Conservation (phyloP, 2,113 vertebrate genomes). For the Passer domesticus region DNA sequence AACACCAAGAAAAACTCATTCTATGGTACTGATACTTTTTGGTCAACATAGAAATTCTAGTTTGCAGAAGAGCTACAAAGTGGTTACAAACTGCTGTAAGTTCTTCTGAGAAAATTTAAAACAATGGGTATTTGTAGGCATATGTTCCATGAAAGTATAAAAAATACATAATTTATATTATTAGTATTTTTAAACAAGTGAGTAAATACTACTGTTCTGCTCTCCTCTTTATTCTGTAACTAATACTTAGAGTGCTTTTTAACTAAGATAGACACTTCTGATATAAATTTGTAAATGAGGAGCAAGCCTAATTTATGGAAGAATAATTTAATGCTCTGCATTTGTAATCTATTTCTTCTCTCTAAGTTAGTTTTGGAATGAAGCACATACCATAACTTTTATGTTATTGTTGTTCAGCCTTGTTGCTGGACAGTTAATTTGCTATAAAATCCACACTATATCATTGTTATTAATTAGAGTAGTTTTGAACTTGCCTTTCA, state of each 20-base stretch:
- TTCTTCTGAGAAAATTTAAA: neutral
- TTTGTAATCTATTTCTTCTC: constrained; percentile 43
- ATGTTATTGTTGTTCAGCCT: constrained; percentile 59
- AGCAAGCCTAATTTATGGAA: constrained; percentile 23
- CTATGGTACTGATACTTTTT: neutral
- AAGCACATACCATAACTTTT: constrained; percentile 36
- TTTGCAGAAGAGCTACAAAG: neutral
- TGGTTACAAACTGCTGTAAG: neutral
- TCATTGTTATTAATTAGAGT: constrained; percentile 65
- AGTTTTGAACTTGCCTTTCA: constrained; percentile 29
- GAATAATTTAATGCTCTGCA: constrained; percentile 42
- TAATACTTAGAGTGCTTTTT: neutral
- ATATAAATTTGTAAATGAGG: constrained; percentile 17
- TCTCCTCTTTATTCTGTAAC: neutral
- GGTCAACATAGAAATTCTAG: neutral
- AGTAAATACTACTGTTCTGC: neutral
- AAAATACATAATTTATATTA: neutral
- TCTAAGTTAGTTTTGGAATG: constrained; percentile 61
- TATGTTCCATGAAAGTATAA: neutral
- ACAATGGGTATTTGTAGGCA: neutral
- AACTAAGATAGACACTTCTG: constrained; percentile 2
- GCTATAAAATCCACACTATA: constrained; percentile 52
- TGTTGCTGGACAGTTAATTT: constrained; percentile 62
- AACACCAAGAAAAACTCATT: neutral
- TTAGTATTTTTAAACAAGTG: neutral